Percentiles rank a stretch among this genome's conserved stretches.
Conservation (phyloP, 2,797 vertebrate species). For the Coregonus suidteri region DNA sequence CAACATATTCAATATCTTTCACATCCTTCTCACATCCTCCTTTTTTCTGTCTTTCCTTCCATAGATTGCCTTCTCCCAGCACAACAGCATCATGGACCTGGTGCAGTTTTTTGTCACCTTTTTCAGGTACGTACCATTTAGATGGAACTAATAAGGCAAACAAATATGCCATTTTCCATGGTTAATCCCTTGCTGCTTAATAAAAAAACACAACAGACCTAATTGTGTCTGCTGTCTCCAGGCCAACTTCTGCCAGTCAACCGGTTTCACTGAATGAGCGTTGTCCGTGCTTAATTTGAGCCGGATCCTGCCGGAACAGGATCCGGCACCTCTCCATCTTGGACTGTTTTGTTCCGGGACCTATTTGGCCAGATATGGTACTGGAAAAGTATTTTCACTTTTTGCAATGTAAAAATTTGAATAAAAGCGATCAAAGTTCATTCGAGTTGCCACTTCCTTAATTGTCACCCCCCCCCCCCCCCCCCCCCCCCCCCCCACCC, state of each 20-base stretch:
- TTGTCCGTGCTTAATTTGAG: neutral
- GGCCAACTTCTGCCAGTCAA: conserved; percentile 66
- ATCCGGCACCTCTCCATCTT: no score
- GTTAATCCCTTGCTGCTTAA: neutral
- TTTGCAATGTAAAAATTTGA: no score
- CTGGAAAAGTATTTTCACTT: no score
- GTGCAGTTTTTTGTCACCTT: conserved; percentile 96
- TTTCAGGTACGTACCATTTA: conserved; percentile 81
- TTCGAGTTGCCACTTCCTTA: no score
- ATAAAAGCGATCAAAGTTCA: no score
- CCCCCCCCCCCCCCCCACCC: neutral
- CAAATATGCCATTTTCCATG: neutral
- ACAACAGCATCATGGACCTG: conserved; percentile 93
- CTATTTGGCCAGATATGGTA: no score
- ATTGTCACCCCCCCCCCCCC: neutral
- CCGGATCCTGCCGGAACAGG: no score
- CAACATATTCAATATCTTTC: no score
- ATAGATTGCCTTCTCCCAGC: conserved; percentile 92
- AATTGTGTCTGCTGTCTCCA: conserved; percentile 54
- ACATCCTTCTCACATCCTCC: neutral
- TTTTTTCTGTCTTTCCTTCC: conserved; percentile 25
- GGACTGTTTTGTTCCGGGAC: no score
- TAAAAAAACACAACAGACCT: conserved; percentile 24
- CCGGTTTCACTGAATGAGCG: neutral
- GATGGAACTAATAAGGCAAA: neutral